These are phyloP conservation scores for Melanogrammus aeglefinus DNA, from an alignment of 2,797 vertebrate genomes.

Conservation along the genomic window DNA sequence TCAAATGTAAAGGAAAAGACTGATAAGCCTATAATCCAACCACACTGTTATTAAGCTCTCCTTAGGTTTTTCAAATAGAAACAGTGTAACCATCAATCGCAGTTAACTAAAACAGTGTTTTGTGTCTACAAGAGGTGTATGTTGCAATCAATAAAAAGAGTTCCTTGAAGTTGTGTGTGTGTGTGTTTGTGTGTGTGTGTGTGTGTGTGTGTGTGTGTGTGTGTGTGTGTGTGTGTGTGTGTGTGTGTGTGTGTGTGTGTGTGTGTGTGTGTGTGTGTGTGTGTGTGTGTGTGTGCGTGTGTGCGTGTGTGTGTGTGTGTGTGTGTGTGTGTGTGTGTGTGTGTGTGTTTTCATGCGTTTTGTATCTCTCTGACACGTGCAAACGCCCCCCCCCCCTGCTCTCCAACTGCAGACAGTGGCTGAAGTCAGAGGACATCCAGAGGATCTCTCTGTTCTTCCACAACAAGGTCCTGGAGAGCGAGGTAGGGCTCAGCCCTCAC, in stretches of 20 bases:
- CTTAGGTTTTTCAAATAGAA: no score
- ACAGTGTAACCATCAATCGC: no score
- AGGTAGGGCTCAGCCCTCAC: conserved; percentile 76
- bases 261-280: neutral
- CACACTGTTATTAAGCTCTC: no score
- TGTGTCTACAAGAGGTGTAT: no score
- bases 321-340: neutral
- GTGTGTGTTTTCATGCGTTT: neutral
- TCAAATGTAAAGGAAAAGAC: no score
- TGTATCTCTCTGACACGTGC: no score
- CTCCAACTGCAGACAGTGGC: conserved; percentile 85
- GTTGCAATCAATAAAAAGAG: no score
- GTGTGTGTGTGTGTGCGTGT: neutral
- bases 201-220: neutral
- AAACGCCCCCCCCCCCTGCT: no score
- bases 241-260: neutral
- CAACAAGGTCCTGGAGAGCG: conserved; percentile 93
- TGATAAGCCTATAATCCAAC: no score
- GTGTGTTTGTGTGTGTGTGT: neutral
- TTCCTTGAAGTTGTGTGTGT: no score
- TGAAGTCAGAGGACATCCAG: conserved; percentile 98
- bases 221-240: neutral
- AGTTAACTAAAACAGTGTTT: no score
- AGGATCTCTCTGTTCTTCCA: conserved; percentile 97
- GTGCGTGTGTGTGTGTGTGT: neutral